Percentiles rank a stretch among this genome's conserved stretches.
Evolutionary conservation across 2,113 vertebrate genomes (phyloP).

Genomic region (Muntiacus muntjak): DNA sequence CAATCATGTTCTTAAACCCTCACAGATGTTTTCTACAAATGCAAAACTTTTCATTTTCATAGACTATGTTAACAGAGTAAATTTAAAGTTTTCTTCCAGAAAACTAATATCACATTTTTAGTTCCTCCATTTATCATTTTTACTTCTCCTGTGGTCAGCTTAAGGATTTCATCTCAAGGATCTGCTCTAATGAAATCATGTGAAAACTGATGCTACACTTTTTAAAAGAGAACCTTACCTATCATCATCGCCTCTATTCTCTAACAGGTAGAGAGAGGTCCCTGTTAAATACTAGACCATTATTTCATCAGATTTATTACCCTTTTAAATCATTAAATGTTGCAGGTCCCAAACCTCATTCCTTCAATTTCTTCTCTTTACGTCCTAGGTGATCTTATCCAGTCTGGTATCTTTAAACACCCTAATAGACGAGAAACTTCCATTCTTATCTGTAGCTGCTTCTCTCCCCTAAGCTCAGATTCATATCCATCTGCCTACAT

Average conservation of each 20-base stretch:
- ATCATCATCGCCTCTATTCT: not conserved
- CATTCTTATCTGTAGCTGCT: not conserved
- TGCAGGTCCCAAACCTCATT: not conserved
- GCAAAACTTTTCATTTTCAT: not conserved
- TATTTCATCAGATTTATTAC: not conserved
- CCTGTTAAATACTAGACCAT: not conserved
- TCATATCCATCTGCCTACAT: not conserved
- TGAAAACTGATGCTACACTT: not conserved
- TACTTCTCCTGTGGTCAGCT: not conserved
- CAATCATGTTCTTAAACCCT: not conserved
- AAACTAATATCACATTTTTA: not conserved
- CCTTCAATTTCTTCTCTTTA: not conserved
- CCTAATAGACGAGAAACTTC: not conserved
- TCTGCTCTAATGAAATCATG: not conserved
- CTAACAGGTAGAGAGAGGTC: not conserved
- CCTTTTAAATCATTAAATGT: not conserved
- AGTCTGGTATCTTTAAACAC: not conserved
- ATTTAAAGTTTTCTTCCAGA: not conserved
- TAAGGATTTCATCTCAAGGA: not conserved
- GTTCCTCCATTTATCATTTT: not conserved
- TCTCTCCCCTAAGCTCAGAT: not conserved
- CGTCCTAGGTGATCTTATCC: not conserved
- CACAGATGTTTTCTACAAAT: not conserved
- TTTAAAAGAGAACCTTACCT: not conserved
- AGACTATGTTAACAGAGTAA: not conserved